These are phyloP conservation scores for Pseudopipra pipra DNA, from an alignment of 2,113 vertebrate genomes.

Conservation along the genomic window DNA sequence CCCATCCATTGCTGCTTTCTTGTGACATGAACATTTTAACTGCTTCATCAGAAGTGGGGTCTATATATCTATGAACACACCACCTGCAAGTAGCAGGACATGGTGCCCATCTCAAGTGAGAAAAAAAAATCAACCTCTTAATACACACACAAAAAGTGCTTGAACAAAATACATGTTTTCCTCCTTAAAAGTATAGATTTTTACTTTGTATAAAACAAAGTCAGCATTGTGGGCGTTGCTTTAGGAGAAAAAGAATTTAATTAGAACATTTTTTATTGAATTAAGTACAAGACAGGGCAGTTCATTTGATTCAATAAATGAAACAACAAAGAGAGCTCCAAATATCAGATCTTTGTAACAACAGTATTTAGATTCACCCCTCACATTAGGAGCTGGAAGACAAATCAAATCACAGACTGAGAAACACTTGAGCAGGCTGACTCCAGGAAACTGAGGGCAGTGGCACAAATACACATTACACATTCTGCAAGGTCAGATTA, in stretches of 20 bases:
- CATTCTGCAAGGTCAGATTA: slow-evolving; percentile 46
- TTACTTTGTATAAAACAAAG: not conserved
- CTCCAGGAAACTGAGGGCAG: not conserved
- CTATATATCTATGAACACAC: not conserved
- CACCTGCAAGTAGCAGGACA: not conserved
- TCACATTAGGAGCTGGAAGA: slow-evolving; percentile 16
- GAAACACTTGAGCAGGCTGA: not conserved
- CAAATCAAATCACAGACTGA: slow-evolving; percentile 27
- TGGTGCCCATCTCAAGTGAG: not conserved
- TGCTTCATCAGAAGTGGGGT: not conserved
- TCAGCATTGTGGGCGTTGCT: not conserved
- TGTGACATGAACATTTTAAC: not conserved
- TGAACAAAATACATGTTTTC: not conserved
- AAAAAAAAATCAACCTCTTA: not conserved
- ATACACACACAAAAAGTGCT: not conserved
- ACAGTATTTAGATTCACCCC: not conserved
- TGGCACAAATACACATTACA: not conserved
- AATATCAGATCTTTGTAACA: not conserved
- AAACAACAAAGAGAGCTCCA: not conserved
- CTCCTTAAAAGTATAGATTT: not conserved
- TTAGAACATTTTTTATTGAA: not conserved
- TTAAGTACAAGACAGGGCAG: not conserved
- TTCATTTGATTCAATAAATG: not conserved
- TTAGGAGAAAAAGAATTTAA: not conserved
- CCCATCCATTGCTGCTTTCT: not conserved